phyloP scores from a whole-genome alignment of 2,113 vertebrate species.

The Albula glossodonta region DNA sequence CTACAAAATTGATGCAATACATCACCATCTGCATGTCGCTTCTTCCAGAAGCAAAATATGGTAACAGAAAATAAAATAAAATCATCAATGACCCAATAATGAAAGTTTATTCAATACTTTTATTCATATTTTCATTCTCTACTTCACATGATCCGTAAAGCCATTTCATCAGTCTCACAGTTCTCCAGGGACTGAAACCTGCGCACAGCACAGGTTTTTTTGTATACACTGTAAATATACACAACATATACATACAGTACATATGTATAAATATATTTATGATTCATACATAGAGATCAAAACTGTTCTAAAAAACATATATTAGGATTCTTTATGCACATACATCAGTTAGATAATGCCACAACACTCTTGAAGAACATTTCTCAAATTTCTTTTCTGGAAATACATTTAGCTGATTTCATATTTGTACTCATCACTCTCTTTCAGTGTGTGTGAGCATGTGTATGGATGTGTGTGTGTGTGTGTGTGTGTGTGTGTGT shows the following conservation, averaged over 20 bases:
- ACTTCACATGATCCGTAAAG: constrained; percentile 10
- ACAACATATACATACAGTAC: constrained; percentile 54
- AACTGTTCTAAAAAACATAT: constrained; percentile 36
- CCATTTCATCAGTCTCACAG: constrained; percentile 12
- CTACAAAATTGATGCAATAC: too few species aligned
- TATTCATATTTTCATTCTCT: constrained; percentile 27
- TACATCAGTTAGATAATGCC: constrained; percentile 35
- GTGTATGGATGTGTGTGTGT: constrained; percentile 18
- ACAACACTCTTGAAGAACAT: constrained; percentile 27
- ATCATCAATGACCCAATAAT: not conserved
- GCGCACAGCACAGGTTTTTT: constrained; percentile 29
- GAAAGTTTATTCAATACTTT: constrained; percentile 19
- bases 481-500: constrained; percentile 14
- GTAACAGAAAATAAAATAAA: not conserved
- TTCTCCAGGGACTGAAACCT: not conserved
- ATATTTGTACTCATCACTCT: not conserved
- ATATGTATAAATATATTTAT: constrained; percentile 55
- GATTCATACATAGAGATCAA: constrained; percentile 39
- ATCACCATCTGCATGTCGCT: not conserved
- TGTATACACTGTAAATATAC: constrained; percentile 43
- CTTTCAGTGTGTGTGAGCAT: not conserved
- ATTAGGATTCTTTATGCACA: constrained; percentile 34
- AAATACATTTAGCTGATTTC: not conserved
- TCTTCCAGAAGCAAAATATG: not conserved
- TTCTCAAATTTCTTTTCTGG: not conserved